A percentile compares a stretch with the other conserved stretches of the same genome.
These are phyloP conservation scores for Xiphydria camelus DNA, from an alignment of 2,888 invertebrate species.

Conservation along the genomic window DNA sequence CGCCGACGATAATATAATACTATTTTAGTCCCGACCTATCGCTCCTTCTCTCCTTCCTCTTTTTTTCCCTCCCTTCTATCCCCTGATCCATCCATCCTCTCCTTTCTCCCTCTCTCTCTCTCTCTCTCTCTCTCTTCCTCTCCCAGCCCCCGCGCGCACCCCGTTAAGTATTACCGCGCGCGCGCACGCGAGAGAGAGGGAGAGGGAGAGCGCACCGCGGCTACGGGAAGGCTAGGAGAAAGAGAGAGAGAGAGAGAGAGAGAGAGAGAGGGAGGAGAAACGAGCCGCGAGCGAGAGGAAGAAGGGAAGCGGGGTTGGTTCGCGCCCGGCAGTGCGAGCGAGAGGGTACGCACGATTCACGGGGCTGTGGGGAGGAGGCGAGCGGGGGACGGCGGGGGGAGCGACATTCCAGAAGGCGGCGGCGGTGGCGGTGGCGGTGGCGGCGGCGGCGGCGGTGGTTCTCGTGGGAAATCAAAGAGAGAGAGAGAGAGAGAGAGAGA, in stretches of 20 bases:
- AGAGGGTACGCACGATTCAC: no score
- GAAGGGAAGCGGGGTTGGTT: conserved; percentile 25
- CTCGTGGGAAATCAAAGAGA: conserved; percentile 57
- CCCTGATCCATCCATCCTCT: no score
- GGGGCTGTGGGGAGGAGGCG: conserved; percentile 20
- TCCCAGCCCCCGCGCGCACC: conserved; percentile 17
- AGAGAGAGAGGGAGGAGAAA: conserved; percentile 16
- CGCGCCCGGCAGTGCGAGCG: no score
- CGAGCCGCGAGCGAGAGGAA: conserved; percentile 19
- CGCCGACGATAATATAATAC: neutral
- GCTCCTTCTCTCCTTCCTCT: no score
- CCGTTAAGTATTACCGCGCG: conserved; percentile 26
- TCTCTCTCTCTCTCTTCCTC: conserved; percentile 2
- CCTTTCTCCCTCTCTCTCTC: no score
- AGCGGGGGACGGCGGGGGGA: conserved; percentile 42
- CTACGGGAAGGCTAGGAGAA: conserved; percentile 11
- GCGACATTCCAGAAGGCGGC: conserved; percentile 58
- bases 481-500: conserved; percentile 33
- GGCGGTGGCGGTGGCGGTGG: no score
- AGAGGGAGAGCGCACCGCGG: conserved; percentile 18
- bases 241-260: conserved; percentile 11
- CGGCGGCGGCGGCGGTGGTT: conserved; percentile 53
- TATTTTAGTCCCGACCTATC: no score
- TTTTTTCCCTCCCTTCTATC: no score
- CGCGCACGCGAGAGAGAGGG: conserved; percentile 22